Conservation (phyloP, 2,797 vertebrate genomes). For the Catamblyrhynchus diadema region DNA sequence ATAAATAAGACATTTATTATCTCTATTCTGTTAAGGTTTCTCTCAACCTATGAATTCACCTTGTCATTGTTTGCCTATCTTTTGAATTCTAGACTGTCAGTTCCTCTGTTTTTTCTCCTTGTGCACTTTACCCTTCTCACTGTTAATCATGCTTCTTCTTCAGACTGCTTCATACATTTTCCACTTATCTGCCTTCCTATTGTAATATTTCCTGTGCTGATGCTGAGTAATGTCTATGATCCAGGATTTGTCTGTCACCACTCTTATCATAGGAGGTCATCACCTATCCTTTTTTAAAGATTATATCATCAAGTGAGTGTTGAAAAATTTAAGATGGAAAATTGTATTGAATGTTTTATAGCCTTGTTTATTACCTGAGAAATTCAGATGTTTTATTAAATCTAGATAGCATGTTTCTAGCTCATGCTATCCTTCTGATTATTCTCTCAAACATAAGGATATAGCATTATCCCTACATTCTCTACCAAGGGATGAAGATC, state of each 20-base stretch:
- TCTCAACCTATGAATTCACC: background rate
- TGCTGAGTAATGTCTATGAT: background rate
- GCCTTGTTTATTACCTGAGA: background rate
- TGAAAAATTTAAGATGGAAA: background rate
- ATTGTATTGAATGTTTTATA: background rate
- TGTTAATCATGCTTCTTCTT: background rate
- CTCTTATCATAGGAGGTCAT: background rate
- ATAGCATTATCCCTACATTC: background rate
- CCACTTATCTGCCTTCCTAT: background rate
- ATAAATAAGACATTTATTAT: background rate
- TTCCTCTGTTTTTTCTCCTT: background rate
- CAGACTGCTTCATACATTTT: background rate
- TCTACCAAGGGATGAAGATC: background rate
- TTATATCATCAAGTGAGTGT: background rate
- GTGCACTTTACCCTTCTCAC: background rate
- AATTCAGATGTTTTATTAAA: background rate
- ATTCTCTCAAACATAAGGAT: background rate
- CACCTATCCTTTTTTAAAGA: background rate
- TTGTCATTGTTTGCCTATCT: background rate
- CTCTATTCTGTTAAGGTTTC: background rate
- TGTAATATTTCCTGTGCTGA: background rate
- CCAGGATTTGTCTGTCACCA: background rate
- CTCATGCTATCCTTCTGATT: background rate
- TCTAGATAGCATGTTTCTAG: background rate
- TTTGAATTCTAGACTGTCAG: background rate